Evolutionary conservation across 2,797 vertebrate genomes (phyloP).

Genomic region (Ctenosaura bakeri): DNA sequence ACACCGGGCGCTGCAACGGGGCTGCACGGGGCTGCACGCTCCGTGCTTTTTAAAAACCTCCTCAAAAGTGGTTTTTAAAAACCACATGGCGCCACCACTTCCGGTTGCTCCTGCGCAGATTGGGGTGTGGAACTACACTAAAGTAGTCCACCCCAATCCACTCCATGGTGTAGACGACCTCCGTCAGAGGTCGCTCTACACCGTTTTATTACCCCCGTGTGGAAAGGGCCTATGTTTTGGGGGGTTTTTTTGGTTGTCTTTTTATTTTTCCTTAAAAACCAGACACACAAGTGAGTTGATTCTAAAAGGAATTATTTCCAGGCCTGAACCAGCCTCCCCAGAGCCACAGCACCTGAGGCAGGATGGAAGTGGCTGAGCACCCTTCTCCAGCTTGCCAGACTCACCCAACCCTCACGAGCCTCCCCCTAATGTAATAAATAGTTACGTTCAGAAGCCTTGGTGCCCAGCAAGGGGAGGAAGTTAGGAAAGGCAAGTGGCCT

Average conservation of each 20-base stretch:
- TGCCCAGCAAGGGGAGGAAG: slow-evolving; percentile 49
- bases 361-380: slow-evolving; percentile 22
- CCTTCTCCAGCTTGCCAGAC: slow-evolving; percentile 24
- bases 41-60: too few relatives aligned
- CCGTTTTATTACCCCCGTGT: too few relatives aligned
- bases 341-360: slow-evolving; percentile 33
- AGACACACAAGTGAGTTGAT: slow-evolving; percentile 43
- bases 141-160: too few relatives aligned
- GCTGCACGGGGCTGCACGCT: too few relatives aligned
- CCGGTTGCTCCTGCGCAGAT: too few relatives aligned
- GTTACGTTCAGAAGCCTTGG: slow-evolving; percentile 55
- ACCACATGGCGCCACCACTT: too few relatives aligned
- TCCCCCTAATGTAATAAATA: slow-evolving; percentile 65
- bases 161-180: too few relatives aligned
- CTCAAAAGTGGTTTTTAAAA: too few relatives aligned
- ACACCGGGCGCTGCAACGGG: too few relatives aligned
- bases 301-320: slow-evolving; percentile 50
- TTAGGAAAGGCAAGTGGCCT: slow-evolving; percentile 32
- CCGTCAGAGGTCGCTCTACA: too few relatives aligned
- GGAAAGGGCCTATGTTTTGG: too few relatives aligned
- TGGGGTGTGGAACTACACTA: too few relatives aligned
- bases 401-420: slow-evolving; percentile 24
- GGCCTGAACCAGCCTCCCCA: slow-evolving; percentile 6
- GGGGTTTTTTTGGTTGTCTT: slow-evolving; percentile 39
- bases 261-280: slow-evolving; percentile 48